A percentile compares a stretch with the other conserved stretches of the same genome.
Evolutionary conservation across 2,797 vertebrate genomes (phyloP).

Genomic region (Acropternis orthonyx): DNA sequence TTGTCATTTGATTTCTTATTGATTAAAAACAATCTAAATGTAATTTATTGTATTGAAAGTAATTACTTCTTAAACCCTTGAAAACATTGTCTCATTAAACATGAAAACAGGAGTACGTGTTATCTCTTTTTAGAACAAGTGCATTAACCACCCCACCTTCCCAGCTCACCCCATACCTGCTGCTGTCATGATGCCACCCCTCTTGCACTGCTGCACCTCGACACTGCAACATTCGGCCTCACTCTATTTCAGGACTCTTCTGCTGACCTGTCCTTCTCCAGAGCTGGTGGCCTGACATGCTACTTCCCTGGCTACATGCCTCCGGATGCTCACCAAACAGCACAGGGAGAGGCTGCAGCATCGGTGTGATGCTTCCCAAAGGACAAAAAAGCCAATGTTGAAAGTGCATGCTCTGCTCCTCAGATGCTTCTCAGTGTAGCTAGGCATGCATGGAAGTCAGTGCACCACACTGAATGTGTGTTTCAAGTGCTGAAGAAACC

Average conservation of each 20-base stretch:
- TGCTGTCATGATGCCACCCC: not conserved
- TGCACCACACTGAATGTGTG: rapidly evolving
- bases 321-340: not conserved
- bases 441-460: not conserved
- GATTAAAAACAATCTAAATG: constrained; percentile 15
- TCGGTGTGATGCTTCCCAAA: not conserved
- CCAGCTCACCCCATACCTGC: not conserved
- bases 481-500: not conserved
- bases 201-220: not conserved
- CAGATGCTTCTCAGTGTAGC: not conserved
- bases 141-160: not conserved
- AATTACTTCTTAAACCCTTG: constrained; percentile 42
- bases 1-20: constrained; percentile 30
- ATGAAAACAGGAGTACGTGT: not conserved
- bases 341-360: not conserved
- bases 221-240: not conserved
- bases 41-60: constrained; percentile 37
- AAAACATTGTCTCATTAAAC: not conserved
- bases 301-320: rapidly evolving
- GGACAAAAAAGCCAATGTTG: not conserved
- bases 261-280: not conserved
- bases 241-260: not conserved
- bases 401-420: rapidly evolving
- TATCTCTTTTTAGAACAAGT: not conserved
- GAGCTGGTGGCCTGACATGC: rapidly evolving